These are phyloP conservation scores for Rhamnusium bicolor DNA, from an alignment of 2,888 invertebrate species.

Conservation along the genomic window DNA sequence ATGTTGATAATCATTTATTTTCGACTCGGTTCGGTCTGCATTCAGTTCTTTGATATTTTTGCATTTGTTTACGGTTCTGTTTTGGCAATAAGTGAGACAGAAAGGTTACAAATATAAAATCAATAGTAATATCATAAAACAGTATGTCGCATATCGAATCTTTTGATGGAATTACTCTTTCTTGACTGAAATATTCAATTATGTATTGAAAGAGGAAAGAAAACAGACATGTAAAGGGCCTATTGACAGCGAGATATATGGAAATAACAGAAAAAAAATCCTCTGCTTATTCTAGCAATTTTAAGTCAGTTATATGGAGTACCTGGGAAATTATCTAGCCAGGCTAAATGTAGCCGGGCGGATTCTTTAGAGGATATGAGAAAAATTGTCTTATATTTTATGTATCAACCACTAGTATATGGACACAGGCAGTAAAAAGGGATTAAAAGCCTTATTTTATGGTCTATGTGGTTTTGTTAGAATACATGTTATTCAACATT, in stretches of 20 bases:
- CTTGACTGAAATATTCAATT: background rate
- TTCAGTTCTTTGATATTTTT: background rate
- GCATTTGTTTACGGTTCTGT: background rate
- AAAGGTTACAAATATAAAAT: background rate
- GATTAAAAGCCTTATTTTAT: background rate
- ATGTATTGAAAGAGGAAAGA: background rate
- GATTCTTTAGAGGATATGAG: constrained; percentile 12
- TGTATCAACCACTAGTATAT: background rate
- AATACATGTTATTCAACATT: no score
- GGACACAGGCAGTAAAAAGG: background rate
- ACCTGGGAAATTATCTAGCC: background rate
- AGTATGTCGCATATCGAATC: background rate
- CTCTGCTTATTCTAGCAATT: background rate
- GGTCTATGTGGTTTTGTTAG: background rate
- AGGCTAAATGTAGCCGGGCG: background rate
- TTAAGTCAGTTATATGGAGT: background rate
- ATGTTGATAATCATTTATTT: background rate
- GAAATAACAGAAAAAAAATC: background rate
- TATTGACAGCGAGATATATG: background rate
- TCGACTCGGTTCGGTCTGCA: background rate
- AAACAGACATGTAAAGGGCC: background rate
- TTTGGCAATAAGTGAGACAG: background rate
- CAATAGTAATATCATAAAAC: background rate
- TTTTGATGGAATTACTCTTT: background rate
- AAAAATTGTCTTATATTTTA: constrained; percentile 18